These are phyloP conservation scores for Saguinus imperator DNA, from an alignment of 2,113 vertebrate species.

Conservation along the genomic window DNA sequence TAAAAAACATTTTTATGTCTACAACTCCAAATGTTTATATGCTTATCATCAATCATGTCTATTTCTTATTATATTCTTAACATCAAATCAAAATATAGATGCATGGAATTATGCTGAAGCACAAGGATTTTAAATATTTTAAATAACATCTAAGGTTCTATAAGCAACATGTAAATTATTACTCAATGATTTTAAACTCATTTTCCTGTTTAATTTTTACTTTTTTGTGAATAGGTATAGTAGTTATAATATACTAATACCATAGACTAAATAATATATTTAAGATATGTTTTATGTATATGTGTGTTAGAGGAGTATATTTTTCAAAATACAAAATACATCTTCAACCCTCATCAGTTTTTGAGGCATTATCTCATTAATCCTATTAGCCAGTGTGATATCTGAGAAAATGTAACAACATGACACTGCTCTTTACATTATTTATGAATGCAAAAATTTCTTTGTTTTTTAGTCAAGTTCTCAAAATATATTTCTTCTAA, in stretches of 20 bases:
- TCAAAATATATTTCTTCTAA: not conserved
- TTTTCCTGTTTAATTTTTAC: not conserved
- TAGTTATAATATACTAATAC: not conserved
- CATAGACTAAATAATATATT: not conserved
- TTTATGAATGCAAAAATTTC: not conserved
- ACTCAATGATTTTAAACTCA: not conserved
- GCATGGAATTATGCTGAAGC: not conserved
- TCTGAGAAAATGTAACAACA: not conserved
- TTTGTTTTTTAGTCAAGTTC: not conserved
- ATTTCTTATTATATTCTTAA: not conserved
- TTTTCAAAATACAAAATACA: not conserved
- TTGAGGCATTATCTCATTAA: not conserved
- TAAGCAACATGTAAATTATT: not conserved
- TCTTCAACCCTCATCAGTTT: not conserved
- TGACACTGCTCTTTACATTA: not conserved
- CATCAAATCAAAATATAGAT: not conserved
- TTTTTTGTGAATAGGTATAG: not conserved
- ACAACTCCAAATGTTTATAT: not conserved
- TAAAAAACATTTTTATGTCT: not conserved
- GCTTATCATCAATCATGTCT: not conserved
- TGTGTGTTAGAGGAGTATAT: not conserved
- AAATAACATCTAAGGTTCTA: not conserved
- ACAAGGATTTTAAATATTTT: not conserved
- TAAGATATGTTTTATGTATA: not conserved
- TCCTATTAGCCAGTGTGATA: not conserved